Evolutionary conservation across 2,797 vertebrate species (phyloP).

Genomic region (Podargus strigoides): DNA sequence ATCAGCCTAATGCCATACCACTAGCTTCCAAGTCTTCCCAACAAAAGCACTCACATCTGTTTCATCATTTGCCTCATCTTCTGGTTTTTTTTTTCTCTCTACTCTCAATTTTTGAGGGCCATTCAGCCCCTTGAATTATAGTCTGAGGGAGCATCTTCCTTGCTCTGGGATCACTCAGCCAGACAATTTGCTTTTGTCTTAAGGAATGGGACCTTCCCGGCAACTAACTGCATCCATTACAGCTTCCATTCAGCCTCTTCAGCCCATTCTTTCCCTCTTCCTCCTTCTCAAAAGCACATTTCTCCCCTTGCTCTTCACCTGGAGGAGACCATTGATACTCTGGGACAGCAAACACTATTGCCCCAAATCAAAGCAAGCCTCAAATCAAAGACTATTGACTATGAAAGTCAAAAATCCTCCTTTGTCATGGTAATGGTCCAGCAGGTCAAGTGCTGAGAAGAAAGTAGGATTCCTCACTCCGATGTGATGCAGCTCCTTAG

Average conservation of each 20-base stretch:
- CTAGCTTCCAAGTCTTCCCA: conserved; percentile 72
- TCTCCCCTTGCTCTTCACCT: conserved; percentile 17
- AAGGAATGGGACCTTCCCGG: neutral
- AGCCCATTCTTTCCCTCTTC: neutral
- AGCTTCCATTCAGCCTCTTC: neutral
- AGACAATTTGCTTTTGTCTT: conserved; percentile 38
- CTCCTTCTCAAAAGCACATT: neutral
- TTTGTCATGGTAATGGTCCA: conserved; percentile 22
- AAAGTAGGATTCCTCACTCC: neutral
- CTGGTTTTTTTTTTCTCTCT: conserved; percentile 61
- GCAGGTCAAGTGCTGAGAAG: neutral
- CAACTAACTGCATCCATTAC: neutral
- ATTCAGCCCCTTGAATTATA: conserved; percentile 81
- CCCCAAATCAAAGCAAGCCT: neutral
- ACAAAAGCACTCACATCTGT: conserved; percentile 84
- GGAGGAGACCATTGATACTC: neutral
- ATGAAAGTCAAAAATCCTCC: conserved; percentile 30
- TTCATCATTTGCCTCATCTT: conserved; percentile 79
- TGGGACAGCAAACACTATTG: neutral
- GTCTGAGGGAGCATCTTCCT: conserved; percentile 48
- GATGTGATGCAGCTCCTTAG: neutral
- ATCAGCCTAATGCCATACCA: conserved; percentile 79
- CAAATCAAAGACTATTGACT: conserved; percentile 33
- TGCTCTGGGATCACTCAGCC: neutral
- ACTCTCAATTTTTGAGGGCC: conserved; percentile 67